Percentiles rank a stretch among this genome's conserved stretches.
Evolutionary conservation across 1,140 invertebrate genomes (phyloP).

Genomic region (Eurosta solidaginis): DNA sequence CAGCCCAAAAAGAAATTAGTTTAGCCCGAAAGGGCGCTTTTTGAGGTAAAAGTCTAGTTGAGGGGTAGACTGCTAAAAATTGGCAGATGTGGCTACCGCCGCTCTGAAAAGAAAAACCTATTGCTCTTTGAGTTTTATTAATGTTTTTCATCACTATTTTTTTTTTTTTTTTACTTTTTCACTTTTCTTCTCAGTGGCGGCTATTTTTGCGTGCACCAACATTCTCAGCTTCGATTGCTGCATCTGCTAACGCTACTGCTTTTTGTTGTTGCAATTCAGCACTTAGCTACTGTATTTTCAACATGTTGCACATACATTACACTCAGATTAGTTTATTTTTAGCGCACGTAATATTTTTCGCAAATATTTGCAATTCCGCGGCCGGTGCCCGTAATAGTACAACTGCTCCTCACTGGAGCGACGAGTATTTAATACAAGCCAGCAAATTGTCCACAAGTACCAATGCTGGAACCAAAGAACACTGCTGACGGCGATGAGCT

Average conservation of each 20-base stretch:
- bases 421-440: not conserved
- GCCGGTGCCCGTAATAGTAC: too few species aligned
- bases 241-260: not conserved
- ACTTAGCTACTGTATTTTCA: not conserved
- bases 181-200: not conserved
- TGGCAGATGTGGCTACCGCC: too few species aligned
- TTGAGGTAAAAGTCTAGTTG: too few species aligned
- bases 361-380: not conserved
- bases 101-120: too few species aligned
- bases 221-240: too few species aligned
- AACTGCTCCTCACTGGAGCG: not conserved
- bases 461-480: not conserved
- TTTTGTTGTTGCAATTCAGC: not conserved
- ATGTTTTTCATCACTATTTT: not conserved
- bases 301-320: not conserved
- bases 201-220: not conserved
- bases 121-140: too few species aligned
- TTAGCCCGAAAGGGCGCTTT: too few species aligned
- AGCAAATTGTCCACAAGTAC: not conserved
- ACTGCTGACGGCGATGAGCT: not conserved
- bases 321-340: slow-evolving; percentile 2
- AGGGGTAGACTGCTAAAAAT: too few species aligned
- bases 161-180: not conserved
- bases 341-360: too few species aligned
- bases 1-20: too few species aligned